Evolutionary conservation across 2,888 invertebrate species (phyloP).

Genomic region (Dryadula phaetusa): DNA sequence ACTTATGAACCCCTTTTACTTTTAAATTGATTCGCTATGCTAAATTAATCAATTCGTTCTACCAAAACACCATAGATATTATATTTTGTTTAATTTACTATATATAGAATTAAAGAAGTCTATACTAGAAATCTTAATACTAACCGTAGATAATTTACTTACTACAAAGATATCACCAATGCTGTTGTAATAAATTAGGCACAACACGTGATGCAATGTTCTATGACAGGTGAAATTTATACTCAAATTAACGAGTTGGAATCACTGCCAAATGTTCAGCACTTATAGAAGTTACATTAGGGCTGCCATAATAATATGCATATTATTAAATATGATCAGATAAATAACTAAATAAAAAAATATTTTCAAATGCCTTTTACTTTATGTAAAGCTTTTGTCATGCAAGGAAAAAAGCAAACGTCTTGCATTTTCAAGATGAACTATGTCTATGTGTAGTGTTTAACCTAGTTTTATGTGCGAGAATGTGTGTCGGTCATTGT

Average conservation of each 20-base stretch:
- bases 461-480: conserved; percentile 5
- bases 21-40: background rate
- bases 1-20: background rate
- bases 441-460: background rate
- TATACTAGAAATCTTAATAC: background rate
- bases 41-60: background rate
- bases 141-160: background rate
- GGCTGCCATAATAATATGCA: conserved; percentile 17
- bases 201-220: conserved; percentile 54
- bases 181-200: conserved; percentile 39
- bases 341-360: too few species aligned
- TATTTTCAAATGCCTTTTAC: too few species aligned
- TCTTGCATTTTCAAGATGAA: background rate
- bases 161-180: background rate
- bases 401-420: background rate
- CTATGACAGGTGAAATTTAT: conserved; percentile 53
- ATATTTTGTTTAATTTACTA: background rate
- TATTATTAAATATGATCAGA: background rate
- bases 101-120: background rate
- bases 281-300: background rate
- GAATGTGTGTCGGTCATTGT: background rate
- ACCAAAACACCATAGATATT: background rate
- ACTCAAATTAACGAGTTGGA: conserved; percentile 49
- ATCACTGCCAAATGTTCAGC: conserved; percentile 30
- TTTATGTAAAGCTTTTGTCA: background rate